Base-by-base conservation (phyloP, 92 coral and sea anemone species). In the Palythoa grandis region DNA sequence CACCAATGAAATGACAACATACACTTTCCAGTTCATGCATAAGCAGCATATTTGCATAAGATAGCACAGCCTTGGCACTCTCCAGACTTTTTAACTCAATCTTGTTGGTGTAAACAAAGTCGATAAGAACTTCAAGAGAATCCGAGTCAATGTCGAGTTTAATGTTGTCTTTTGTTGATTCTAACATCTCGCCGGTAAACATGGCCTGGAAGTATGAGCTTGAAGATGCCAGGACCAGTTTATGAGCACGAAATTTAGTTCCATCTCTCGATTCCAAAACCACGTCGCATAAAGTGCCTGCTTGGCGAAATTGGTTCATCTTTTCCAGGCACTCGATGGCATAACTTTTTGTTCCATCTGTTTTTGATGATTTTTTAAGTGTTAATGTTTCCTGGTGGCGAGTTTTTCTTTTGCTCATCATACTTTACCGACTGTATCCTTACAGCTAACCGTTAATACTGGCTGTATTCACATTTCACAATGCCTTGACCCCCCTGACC, bases 181-280 rank as follows among this genome's bases (percentile, higher is more conserved):
- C 92, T 40, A 79, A 29, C 92, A 90, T 90, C 69, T 90, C 84
- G 74, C 70, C 82, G 7, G 92, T 90, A 63, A 90, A 90, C 92
- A 90, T 90, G 3, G 92, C 92, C 74, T 90, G 92, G 60, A 90
- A 90, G 54, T 90, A 90, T 15, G 90, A 82, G 56, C 92, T 90
- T 10, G 90, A 82, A 15, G 92, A 80, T 75, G 92, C 90, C 65
- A 90, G 50, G 52, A 90, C 92, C 74, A 90, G 87, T 86, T 82
- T 90, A 70, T 90, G 92, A 13, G 53, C 92, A 72, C 70, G 85
- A 84, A 90, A 86, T 39, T 75, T 78, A 20, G 60, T 84, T 29
- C 92, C 90, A 40, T 86, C 92, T 19, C 37, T 38, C 2, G 87
- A 65, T 38, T 87, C 92, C 39, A 90, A 73, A 72, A 83, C 77